Base-by-base conservation (phyloP, 2,888 invertebrate genomes). In the Diaprepes abbreviatus region DNA sequence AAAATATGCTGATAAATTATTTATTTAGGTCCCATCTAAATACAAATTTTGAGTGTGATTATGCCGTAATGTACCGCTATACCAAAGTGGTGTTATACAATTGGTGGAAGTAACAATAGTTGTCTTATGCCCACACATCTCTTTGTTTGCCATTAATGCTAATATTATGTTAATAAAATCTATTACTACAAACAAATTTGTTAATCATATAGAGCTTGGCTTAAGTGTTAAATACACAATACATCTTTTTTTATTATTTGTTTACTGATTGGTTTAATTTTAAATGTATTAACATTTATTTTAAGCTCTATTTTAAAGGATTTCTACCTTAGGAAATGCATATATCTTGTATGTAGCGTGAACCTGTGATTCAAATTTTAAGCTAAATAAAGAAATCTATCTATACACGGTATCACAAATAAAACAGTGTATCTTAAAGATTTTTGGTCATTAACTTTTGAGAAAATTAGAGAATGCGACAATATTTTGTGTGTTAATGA, bases 161-260 rank as follows among this genome's bases (percentile, higher is more conserved):
- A 50, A 50, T 50, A 14, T 50, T 50, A 50, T 50, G 48, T 28
- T 50, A 50, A 50, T 50, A 9, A 28, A 50, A 50, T 14, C 7
- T 28, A 28, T 50, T 50, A 50, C 48, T 3, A 12, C 48, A 48
- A 21, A 24, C 48, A 48, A 48, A 48, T 50, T 50, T 16, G 16
- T 50, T 45, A 45, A 45, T 45, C 24, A 21, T 45, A 24, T 12
- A 24, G 24, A 45, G 24, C 45, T 45, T 21, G 1, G 24, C 24
- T 21, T 50, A 48, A 10, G 7, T 28, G 28, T 24, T 28, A 28
- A 50, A 12, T 28, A 16, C 4, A 28, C 19, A 31, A 48, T 1
- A 28, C 14, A 16, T 28, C 14, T 50, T 28, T 4, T 28, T 24
- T 50, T 28, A 50, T 50, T 14, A 19, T 50, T 43, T 43, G 21